phyloP scores from a whole-genome alignment of 2,797 vertebrate species.

The Huso huso region DNA sequence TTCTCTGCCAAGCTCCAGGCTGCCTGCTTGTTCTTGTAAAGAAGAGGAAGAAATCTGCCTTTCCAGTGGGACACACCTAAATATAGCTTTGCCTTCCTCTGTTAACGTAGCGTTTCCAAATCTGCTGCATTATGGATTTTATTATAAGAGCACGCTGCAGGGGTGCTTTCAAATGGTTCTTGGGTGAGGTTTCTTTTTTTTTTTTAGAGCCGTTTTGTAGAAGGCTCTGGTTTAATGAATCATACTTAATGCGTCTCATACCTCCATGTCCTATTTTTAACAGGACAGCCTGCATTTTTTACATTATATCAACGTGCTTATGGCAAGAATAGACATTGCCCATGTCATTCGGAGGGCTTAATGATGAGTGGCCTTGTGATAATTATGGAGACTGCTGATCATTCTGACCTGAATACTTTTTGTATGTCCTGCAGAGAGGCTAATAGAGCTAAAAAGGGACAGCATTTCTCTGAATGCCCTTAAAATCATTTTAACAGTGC shows the following conservation, averaged over 20 bases:
- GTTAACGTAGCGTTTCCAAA: slow-evolving; percentile 31
- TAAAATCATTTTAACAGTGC: neutral
- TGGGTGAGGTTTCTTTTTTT: neutral
- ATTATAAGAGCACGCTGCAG: slow-evolving; percentile 32
- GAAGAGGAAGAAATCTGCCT: neutral
- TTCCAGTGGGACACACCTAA: neutral
- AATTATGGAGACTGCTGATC: neutral
- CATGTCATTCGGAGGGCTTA: neutral
- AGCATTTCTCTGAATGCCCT: neutral
- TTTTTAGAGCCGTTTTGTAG: neutral
- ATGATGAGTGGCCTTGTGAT: neutral
- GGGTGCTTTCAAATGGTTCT: slow-evolving; percentile 29
- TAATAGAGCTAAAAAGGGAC: neutral
- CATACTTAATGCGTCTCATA: too few species aligned
- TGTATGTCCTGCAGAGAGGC: neutral
- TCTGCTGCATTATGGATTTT: slow-evolving; percentile 63
- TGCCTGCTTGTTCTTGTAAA: too few species aligned
- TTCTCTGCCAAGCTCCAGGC: too few species aligned
- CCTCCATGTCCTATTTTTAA: neutral
- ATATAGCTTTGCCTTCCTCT: neutral
- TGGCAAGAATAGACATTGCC: neutral
- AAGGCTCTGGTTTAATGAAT: too few species aligned
- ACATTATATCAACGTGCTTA: neutral
- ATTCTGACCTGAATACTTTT: slow-evolving; percentile 2
- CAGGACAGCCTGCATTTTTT: neutral